Evolutionary conservation across 2,113 vertebrate species (phyloP).

Genomic region (Rhadina sibilatrix): DNA sequence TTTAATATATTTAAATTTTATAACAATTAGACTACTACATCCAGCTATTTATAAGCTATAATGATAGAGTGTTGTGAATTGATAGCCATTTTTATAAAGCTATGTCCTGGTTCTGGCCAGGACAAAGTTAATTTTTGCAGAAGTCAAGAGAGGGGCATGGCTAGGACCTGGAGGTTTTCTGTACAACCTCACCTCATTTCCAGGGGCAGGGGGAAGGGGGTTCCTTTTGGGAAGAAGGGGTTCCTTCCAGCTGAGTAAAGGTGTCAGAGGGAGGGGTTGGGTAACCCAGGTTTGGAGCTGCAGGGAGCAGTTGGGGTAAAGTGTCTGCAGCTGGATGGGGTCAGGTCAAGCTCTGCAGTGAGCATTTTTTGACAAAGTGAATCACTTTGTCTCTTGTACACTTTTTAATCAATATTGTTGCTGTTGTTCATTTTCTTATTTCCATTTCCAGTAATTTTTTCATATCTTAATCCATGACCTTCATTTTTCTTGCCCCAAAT

Average conservation of each 20-base stretch:
- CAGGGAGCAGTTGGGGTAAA: neutral
- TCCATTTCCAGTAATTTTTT: neutral
- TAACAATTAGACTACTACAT: neutral
- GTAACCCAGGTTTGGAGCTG: neutral
- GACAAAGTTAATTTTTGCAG: neutral
- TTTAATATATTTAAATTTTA: neutral
- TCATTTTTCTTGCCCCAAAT: neutral
- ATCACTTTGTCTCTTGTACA: no score
- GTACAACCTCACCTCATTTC: neutral
- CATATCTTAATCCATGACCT: neutral
- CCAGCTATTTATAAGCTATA: neutral
- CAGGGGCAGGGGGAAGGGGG: neutral
- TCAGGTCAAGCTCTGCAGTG: no score
- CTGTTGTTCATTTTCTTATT: neutral
- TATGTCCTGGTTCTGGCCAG: neutral
- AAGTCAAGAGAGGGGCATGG: accelerated
- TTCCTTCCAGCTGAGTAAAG: accelerated
- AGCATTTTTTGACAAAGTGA: neutral
- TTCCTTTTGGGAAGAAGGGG: neutral
- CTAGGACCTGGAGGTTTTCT: neutral
- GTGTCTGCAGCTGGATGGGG: accelerated
- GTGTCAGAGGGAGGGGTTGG: accelerated
- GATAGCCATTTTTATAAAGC: constrained; percentile 1
- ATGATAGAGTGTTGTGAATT: neutral
- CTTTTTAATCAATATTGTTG: neutral